These are phyloP conservation scores for Rafetus swinhoei DNA, from an alignment of 2,113 vertebrate species.

Conservation along the genomic window DNA sequence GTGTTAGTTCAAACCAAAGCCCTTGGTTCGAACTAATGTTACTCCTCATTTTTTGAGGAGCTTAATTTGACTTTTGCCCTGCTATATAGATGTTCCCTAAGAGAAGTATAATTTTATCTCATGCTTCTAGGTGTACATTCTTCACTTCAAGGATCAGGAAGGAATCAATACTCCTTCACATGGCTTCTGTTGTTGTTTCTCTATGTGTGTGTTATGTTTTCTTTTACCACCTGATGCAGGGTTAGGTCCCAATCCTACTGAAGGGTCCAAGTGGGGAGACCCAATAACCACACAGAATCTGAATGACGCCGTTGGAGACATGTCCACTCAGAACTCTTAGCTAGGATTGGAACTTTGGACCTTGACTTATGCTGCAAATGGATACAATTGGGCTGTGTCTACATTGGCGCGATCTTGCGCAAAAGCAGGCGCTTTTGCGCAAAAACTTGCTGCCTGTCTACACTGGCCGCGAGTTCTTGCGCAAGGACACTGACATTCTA, in stretches of 20 bases:
- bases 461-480: too few species aligned
- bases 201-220: background rate
- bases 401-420: too few species aligned
- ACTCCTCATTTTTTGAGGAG: too few species aligned
- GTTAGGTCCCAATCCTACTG: background rate
- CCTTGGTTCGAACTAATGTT: too few species aligned
- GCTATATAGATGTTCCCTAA: background rate
- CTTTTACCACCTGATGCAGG: background rate
- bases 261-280: background rate
- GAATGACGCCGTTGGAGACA: rapidly evolving
- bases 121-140: background rate
- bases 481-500: too few species aligned
- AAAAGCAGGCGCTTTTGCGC: too few species aligned
- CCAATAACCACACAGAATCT: background rate
- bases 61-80: too few species aligned
- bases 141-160: background rate
- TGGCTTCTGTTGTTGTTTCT: background rate
- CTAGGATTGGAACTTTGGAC: background rate
- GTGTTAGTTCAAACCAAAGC: too few species aligned
- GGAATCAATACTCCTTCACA: background rate
- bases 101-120: background rate
- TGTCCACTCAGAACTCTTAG: background rate
- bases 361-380: background rate
- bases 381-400: too few species aligned
- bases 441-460: too few species aligned